Evolutionary conservation across 2,797 vertebrate genomes (phyloP), one percentile per base, ranked within the genome.

Genomic region (Alosa sapidissima): DNA sequence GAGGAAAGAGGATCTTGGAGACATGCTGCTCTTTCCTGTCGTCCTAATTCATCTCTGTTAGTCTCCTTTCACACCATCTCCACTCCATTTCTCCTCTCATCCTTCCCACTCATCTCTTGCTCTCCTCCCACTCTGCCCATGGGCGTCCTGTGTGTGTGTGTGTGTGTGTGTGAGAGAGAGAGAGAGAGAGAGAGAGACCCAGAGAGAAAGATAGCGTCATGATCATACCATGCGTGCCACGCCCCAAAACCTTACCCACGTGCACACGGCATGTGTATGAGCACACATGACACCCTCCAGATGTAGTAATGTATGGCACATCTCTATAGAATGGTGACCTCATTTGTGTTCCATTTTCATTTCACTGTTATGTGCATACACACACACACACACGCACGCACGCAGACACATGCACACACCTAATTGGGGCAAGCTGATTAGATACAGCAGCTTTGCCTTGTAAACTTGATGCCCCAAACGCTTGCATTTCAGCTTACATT

Each of bases 171-270:
- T 28, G 52, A n/a, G n/a, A n/a, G 52, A n/a, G 55, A 58, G 21
- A n/a, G 5, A 21, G 55, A 58, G 55, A 16, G 85, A 78, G 83
- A 82, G 52, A 41, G 28, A 28, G 81, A 84, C 54, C 49, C 33
- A 33, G 65, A 75, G 83, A 82, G 49, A 85, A 75, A 83, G 83
- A 83, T 33, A 28, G 11, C 65, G 28, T 72, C 65, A 72, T 72
- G 65, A 72, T 72, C 65, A 72, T 72, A 3, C 65, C 65, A 72
- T 72, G 13, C 4, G 65, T 72, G 65, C 65, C 65, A 72, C 33
- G 11, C 65, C 65, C 65, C 65, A 33, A 11, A 72, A 33, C 28
- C 13, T 72, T 14, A 72, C 65, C 36, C 65, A 72, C 28, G 13
- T 14, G 33, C 65, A 72, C 11, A 11, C 65, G 3, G 1, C 65